Percentiles rank a stretch among this genome's conserved stretches.
Conservation (phyloP, 2,797 vertebrate species). For the Peromyscus eremicus region DNA sequence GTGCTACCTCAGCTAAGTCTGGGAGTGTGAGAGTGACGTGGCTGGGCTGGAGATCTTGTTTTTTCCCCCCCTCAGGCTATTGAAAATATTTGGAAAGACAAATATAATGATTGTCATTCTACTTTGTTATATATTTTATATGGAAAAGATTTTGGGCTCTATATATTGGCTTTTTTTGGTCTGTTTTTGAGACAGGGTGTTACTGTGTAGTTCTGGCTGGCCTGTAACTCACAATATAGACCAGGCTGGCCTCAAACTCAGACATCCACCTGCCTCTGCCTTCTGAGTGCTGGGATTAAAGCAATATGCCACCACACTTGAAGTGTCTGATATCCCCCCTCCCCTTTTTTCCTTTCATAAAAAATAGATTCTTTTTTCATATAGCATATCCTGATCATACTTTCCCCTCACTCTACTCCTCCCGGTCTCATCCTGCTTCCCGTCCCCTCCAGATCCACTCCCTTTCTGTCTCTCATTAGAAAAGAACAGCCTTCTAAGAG, state of each 20-base stretch:
- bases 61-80: not conserved
- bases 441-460: not conserved
- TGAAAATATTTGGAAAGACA: slow-evolving; percentile 32
- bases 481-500: not conserved
- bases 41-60: not conserved
- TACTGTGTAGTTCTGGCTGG: not conserved
- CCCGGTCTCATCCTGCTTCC: not conserved
- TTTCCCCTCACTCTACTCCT: no score
- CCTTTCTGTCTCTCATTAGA: not conserved
- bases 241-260: not conserved
- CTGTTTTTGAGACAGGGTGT: not conserved
- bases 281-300: not conserved
- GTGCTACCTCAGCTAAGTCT: not conserved
- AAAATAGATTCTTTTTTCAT: no score
- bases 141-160: not conserved
- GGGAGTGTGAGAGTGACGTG: not conserved
- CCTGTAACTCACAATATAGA: not conserved
- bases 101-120: not conserved
- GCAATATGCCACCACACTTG: not conserved
- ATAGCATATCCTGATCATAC: not conserved
- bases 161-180: not conserved
- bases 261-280: not conserved
- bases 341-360: no score
- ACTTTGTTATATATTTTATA: not conserved
- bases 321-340: not conserved